phyloP scores from a whole-genome alignment of 1,140 invertebrate species.

The Ctenoplectra terminalis region DNA sequence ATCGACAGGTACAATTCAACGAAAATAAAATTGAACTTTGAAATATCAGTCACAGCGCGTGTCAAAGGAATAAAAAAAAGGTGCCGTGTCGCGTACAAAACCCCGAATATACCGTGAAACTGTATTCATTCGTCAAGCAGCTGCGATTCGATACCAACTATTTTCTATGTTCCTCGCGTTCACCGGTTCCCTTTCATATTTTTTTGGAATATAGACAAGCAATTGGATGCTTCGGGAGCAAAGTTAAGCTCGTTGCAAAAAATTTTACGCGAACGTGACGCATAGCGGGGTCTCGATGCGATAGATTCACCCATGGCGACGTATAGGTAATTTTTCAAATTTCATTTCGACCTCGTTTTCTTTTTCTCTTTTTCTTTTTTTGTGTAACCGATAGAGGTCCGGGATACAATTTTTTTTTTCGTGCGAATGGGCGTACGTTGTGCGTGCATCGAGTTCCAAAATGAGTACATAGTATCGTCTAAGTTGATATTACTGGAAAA shows the following conservation, averaged over 20 bases:
- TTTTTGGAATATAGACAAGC: background rate
- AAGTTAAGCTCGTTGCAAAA: background rate
- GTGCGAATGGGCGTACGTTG: too few species aligned
- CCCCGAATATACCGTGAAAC: background rate
- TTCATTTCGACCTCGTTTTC: background rate
- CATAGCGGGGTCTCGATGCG: background rate
- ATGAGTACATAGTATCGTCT: background rate
- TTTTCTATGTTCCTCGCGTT: background rate
- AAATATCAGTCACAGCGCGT: conserved; percentile 32
- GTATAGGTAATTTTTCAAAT: background rate
- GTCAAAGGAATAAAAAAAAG: conserved; percentile 23
- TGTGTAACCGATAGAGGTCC: too few species aligned
- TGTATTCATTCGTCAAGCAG: conserved; percentile 27
- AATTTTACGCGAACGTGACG: background rate
- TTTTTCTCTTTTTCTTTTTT: too few species aligned
- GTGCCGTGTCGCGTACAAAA: background rate
- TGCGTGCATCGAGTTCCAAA: too few species aligned
- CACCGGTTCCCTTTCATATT: background rate
- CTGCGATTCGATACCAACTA: conserved; percentile 13
- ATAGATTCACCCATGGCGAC: background rate
- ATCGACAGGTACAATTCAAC: conserved; percentile 15
- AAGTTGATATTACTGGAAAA: conserved; percentile 18
- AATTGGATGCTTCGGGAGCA: background rate
- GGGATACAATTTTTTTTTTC: too few species aligned
- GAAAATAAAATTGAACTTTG: conserved; percentile 47